Percentiles rank a stretch among this genome's conserved stretches.
These are phyloP conservation scores for Clamator glandarius DNA, from an alignment of 2,797 vertebrate genomes.

Conservation along the genomic window DNA sequence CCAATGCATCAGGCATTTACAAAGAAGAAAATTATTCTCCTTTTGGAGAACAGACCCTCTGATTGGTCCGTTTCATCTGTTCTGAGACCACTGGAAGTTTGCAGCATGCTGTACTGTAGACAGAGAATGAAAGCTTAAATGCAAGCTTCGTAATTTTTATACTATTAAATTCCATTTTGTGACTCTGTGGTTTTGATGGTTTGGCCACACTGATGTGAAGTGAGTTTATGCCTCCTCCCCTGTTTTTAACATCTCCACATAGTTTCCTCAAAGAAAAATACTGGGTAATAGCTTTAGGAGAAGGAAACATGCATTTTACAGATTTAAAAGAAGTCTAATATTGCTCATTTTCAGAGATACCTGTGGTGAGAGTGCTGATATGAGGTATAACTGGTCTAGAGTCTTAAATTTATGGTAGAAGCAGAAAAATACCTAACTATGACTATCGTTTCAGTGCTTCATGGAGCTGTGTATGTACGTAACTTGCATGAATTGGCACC, in stretches of 20 bases:
- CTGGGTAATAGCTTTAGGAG: not conserved
- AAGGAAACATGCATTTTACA: not conserved
- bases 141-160: not conserved
- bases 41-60: not conserved
- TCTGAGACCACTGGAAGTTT: not conserved
- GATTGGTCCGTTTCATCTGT: not conserved
- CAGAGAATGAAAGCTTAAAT: not conserved
- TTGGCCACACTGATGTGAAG: not conserved
- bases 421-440: not conserved
- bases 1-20: not conserved
- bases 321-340: not conserved
- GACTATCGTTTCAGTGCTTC: not conserved
- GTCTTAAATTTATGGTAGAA: not conserved
- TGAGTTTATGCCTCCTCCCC: accelerated
- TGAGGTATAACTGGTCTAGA: not conserved
- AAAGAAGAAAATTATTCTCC: not conserved
- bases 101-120: not conserved
- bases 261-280: not conserved
- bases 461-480: not conserved
- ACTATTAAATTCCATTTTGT: not conserved
- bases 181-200: not conserved
- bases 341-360: not conserved
- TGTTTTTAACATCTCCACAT: not conserved
- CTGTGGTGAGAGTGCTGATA: not conserved
- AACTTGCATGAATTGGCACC: not conserved